Evolutionary conservation across 2,113 vertebrate genomes (phyloP), one percentile per base, ranked within the genome.

Genomic region (Oryzias celebensis): DNA sequence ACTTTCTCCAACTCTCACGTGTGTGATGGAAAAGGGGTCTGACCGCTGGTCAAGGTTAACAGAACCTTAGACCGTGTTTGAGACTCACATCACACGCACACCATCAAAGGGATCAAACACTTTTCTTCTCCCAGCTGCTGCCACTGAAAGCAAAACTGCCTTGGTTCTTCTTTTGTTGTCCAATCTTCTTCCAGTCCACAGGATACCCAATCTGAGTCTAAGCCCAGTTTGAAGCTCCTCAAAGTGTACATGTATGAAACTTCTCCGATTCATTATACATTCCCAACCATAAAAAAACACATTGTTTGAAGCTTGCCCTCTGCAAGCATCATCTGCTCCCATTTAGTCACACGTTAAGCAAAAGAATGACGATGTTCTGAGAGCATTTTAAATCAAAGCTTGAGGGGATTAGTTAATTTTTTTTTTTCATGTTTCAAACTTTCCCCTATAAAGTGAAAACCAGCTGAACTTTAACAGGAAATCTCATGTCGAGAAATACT

Each of bases 21-120:
- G 60, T 74, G 71, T 73, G 76, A 75, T 68, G 75, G 81, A 79
- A 14, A 73, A 79, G 68, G 66, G 76, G 57, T 68, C 77, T 82
- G 84, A 86, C 85, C 71, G 63, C 74, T 79, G 81, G 75, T 72
- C 88, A 88, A 90, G 88, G 86, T 89, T 83, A 87, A 82, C 65
- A 62, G 74, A 85, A 73, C 74, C 87, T 75, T 84, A 85, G 82
- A 87, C 78, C 80, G 83, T 80, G 85, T 85, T 85, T 89, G 81
- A 88, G 83, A 82, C 86, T 70, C 14, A 77, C 74, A 70, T 72
- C 75, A 55, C 71, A 79, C 71, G 45, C 82, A 70, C 78, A 83
- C 81, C 78, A 42, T 72, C 18, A 4, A 55, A 20, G 64, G 78
- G 81, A 88, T 89, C 85, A 88, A 87, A 87, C 73, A 6, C 64